Conservation (phyloP, 2,797 vertebrate species). For the Trachurus trachurus region DNA sequence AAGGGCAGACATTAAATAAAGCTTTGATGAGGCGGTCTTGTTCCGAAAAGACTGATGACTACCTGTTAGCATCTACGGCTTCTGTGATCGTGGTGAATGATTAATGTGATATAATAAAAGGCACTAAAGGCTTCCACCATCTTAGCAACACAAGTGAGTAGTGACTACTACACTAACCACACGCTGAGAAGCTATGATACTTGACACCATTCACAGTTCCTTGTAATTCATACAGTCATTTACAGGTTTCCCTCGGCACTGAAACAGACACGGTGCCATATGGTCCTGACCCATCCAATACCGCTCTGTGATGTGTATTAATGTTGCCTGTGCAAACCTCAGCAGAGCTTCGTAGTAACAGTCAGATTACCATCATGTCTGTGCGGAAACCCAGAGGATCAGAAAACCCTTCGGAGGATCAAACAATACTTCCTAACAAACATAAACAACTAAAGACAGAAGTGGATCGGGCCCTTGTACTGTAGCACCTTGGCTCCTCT, state of each 20-base stretch:
- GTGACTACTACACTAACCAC: slow-evolving; percentile 23
- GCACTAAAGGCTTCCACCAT: slow-evolving; percentile 24
- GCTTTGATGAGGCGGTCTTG: slow-evolving; percentile 50
- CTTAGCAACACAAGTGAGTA: slow-evolving; percentile 47
- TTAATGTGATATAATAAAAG: slow-evolving; percentile 52
- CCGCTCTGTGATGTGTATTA: slow-evolving; percentile 25
- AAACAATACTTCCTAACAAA: slow-evolving; percentile 61
- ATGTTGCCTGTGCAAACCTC: slow-evolving; percentile 39
- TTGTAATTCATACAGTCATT: slow-evolving; percentile 61
- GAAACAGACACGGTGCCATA: slow-evolving; percentile 45
- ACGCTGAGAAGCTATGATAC: slow-evolving; percentile 41
- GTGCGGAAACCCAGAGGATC: slow-evolving; percentile 8
- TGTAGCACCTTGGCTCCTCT: slow-evolving; percentile 21
- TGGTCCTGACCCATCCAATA: slow-evolving; percentile 51
- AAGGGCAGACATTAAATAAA: slow-evolving; percentile 18
- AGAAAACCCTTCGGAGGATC: slow-evolving; percentile 53
- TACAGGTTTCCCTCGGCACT: slow-evolving; percentile 44
- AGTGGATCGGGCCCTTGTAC: slow-evolving; percentile 14
- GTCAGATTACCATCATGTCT: slow-evolving; percentile 53
- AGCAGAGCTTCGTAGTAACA: slow-evolving; percentile 37
- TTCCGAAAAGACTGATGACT: slow-evolving; percentile 52
- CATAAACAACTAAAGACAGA: slow-evolving; percentile 54
- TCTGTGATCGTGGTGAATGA: slow-evolving; percentile 40
- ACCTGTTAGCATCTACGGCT: slow-evolving; percentile 32
- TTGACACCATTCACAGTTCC: slow-evolving; percentile 19